Evolutionary conservation across 2,113 vertebrate genomes (phyloP), one percentile per base, ranked within the genome.

Genomic region (Dromaius novaehollandiae): DNA sequence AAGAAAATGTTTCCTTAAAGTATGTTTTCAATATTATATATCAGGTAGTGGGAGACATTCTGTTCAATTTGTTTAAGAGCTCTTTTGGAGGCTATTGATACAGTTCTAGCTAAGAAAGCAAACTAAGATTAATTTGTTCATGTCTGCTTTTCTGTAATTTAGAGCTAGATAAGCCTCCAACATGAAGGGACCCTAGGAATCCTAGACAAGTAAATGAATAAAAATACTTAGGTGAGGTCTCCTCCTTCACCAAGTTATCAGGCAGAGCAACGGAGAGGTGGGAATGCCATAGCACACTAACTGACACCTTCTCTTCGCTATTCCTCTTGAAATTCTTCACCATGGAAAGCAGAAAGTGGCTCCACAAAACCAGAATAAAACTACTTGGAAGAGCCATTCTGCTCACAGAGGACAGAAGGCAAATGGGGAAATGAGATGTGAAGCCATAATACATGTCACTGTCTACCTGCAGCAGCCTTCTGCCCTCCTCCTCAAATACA

Each of bases 401-500:
- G 42, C 25, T 82, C 15, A 19, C 24, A 36, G 25, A 64, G 25
- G 25, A 69, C 8, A 65, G 80, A 84, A 85, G 19, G 21, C 9
- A 89, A n/a, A 40, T 3, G 4, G 4, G 2, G 40, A 61, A 88
- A 48, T 6, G 48, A 25, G 5, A 70, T 0, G 0, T n/a, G 61
- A 82, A 90, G 17, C 17, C 6, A 13, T 22, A 82, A 65, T 4
- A 32, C 14, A 10, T 8, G 32, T 4, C 28, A 51, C 7, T 51
- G 16, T 10, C 34, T 19, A 40, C 14, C 30, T 64, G 24, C 30
- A 85, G 74, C n/a, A 88, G n/a, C 14, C 13, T 16, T 50, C 34
- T 63, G 11, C 16, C 8, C 60, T 64, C 17, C 20, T 66, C 26
- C 58, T 42, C 32, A 51, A 36, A 69, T 6, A 8, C 24, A 44